Base-by-base conservation (phyloP, 2,888 invertebrate genomes). In the Macrosoma leucophasiata region DNA sequence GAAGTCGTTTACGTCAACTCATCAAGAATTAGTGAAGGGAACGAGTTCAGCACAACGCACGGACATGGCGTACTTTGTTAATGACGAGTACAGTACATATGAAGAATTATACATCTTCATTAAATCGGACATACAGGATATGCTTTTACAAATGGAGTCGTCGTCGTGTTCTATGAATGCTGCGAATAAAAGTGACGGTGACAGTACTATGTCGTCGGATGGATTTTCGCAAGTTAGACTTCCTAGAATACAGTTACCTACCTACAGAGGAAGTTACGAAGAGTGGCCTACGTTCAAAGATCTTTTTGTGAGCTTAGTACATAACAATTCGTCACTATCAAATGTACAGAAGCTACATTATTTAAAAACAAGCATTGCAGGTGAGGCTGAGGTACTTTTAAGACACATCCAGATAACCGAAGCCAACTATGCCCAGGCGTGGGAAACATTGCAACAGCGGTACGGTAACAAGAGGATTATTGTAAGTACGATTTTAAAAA, bases 301-400 rank as follows among this genome's bases (percentile, higher is more conserved):
- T 3, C n/a, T 32, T 7, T 33, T 20, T 2, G 8, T 20, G 9
- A 20, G 8, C 9, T 8, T 41, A 7, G 29, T 41, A 1, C 36
- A 36, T 10, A 18, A 36, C 6, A 41, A 36, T 8, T 8, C 19
- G 8, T 6, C 22, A 3, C 28, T 37, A 3, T 21, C 22, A 2
- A 13, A 37, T 8, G 41, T 35, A 14, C 37, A 41, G 8, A 29
- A 29, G 8, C 11, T 41, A 3, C 34, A 41, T 23, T 41, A 41
- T 13, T 27, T 37, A 22, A 41, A 37, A 10, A 10, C 10, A 5
- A 29, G 28, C 14, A 8, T 34, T 2, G 11, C 23, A 3, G 34
- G 39, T 7, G 34, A 38, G 13, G 32, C 36, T 3, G 28, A 36
- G 13, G 24, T 20, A 2, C 11, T 29, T 10, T 8, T 40, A 8